A percentile compares a stretch with the other conserved stretches of the same genome.
Evolutionary conservation across 2,888 invertebrate genomes (phyloP).

Genomic region (Amorpha juglandis): DNA sequence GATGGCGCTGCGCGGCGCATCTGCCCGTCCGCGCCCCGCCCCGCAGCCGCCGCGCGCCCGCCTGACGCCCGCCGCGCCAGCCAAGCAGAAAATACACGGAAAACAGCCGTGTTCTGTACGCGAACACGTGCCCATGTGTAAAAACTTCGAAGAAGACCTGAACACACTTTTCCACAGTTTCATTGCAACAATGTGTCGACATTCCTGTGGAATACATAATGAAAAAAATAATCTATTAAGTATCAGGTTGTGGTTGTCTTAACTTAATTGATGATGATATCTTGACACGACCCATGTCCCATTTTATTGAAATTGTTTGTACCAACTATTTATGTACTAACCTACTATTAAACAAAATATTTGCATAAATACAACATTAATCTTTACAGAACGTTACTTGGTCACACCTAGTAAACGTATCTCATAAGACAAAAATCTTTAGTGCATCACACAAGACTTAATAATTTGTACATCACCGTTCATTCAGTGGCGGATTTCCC

Average conservation of each 20-base stretch:
- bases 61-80: constrained; percentile 52
- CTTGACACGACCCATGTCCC: no score
- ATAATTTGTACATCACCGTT: background rate
- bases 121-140: constrained; percentile 77
- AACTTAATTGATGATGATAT: no score
- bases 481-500: constrained; percentile 8
- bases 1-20: constrained; percentile 83
- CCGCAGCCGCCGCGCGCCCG: constrained; percentile 47
- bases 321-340: no score
- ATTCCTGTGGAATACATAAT: constrained; percentile 14
- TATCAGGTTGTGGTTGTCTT: no score
- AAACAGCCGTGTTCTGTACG: constrained; percentile 73
- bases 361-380: no score
- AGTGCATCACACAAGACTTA: no score
- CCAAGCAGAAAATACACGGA: constrained; percentile 80
- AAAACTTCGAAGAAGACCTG: constrained; percentile 69
- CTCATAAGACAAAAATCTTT: no score
- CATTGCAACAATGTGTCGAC: constrained; percentile 41
- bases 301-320: background rate
- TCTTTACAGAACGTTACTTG: no score
- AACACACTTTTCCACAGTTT: constrained; percentile 60
- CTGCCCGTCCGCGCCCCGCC: constrained; percentile 65
- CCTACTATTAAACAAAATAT: no score
- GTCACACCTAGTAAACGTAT: no score
- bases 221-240: constrained; percentile 1